Percentiles rank a stretch among this genome's conserved stretches.
Conservation (phyloP, 1,140 invertebrate genomes). For the Leptinotarsa undecemlineata region DNA sequence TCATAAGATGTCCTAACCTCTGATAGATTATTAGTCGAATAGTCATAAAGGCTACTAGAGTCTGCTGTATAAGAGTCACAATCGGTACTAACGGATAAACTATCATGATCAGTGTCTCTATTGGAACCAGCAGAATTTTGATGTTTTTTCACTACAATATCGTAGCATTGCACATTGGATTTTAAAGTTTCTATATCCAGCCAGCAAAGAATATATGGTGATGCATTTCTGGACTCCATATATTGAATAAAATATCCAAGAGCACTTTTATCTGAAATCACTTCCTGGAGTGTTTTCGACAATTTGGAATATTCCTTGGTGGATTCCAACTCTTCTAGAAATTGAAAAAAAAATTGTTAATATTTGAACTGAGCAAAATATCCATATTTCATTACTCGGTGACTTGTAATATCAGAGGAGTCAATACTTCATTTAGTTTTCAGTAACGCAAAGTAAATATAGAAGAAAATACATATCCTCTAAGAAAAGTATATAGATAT, state of each 20-base stretch:
- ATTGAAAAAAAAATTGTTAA: background rate
- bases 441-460: too few species aligned
- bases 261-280: conserved; percentile 71
- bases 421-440: too few species aligned
- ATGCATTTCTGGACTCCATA: conserved; percentile 64
- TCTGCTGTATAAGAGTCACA: conserved; percentile 53
- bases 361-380: background rate
- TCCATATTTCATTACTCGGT: conserved; percentile 7
- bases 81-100: conserved; percentile 55
- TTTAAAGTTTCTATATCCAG: conserved; percentile 72
- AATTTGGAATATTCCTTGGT: conserved; percentile 58
- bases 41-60: conserved; percentile 50
- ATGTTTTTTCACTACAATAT: conserved; percentile 24
- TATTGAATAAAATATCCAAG: conserved; percentile 75
- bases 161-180: conserved; percentile 28
- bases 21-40: conserved; percentile 31
- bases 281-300: conserved; percentile 67
- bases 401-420: background rate
- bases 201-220: conserved; percentile 70
- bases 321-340: conserved; percentile 41
- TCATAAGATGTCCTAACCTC: conserved; percentile 36
- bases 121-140: conserved; percentile 34
- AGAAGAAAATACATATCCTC: too few species aligned
- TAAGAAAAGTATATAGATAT: too few species aligned
- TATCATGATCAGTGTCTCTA: conserved; percentile 49